Evolutionary conservation across 1,140 invertebrate genomes (phyloP), one percentile per base, ranked within the genome.

Genomic region (Drosophila saltans): DNA sequence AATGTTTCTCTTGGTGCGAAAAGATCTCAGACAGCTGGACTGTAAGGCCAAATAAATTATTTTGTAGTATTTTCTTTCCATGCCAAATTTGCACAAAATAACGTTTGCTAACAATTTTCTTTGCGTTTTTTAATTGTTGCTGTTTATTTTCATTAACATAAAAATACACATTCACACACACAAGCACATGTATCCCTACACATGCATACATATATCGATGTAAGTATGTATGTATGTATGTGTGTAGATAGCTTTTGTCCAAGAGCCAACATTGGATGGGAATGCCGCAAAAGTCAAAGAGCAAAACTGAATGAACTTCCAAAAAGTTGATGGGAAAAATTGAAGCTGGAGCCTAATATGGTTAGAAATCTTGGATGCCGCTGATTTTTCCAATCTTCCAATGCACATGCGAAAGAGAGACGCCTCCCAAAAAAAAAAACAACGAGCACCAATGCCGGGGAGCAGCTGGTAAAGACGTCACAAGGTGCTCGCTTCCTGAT

Each of bases 241-340:
- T 43, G 33, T 30, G 2, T 41, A 76, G 76, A 43, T 66, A 59
- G 65, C 69, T 75, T 52, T 62, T 61, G 56, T 26, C 16, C 21
- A 16, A 16, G 16, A 16, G 55, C 45, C 10, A 24, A 40, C 26
- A 33, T 36, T 40, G n/a, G n/a, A 57, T 8, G 41, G 40, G 70
- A 48, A 30, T 58, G 30, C 66, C 26, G 40, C 11, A 69, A 76
- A 62, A 69, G 63, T 68, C 77, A 81, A 81, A 86, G 77, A 75
- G 86, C 78, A 88, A 90, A 88, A 72, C 84, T 89, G 84, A 89
- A 89, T 89, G 84, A 89, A 89, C 85, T 89, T 89, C 84, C 84
- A 89, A 79, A 69, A 52, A 52, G 45, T 52, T 21, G 8, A 52
- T 36, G 88, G 83, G 82, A 86, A 88, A 64, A 59, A 67, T 21